phyloP scores from a whole-genome alignment of 64 coral and sea anemone genomes.

The Catalaphyllia jardinei region DNA sequence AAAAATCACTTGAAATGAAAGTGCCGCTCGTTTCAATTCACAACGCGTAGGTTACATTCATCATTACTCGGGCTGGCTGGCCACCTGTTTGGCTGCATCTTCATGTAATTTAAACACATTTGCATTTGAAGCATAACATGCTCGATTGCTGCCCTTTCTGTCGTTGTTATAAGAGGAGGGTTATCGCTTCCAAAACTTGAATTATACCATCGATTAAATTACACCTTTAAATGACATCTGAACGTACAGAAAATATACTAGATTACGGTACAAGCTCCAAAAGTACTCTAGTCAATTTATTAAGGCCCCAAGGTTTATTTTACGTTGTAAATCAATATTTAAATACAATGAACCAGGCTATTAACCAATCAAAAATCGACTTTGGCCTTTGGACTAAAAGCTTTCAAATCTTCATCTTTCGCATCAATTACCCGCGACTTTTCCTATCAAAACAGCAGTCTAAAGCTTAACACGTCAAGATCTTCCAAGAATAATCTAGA shows the following conservation, averaged over 20 bases:
- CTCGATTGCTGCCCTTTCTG: not conserved
- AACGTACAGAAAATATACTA: not conserved
- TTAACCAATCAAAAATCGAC: constrained; percentile 11
- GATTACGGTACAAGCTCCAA: not conserved
- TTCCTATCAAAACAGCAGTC: not conserved
- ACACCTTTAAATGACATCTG: constrained; percentile 14
- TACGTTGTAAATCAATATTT: constrained; percentile 47
- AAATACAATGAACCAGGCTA: constrained; percentile 13
- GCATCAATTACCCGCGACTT: not conserved
- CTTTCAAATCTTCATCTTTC: not conserved
- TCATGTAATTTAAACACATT: not conserved
- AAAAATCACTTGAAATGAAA: not conserved
- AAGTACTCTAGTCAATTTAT: constrained; percentile 30
- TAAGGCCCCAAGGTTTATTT: constrained; percentile 26
- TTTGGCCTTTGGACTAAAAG: not conserved
- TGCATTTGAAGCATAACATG: constrained; percentile 30
- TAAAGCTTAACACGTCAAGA: not conserved
- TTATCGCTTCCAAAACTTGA: not conserved
- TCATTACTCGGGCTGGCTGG: not conserved
- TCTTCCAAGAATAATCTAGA: not conserved
- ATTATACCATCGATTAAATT: constrained; percentile 7
- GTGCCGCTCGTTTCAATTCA: constrained; percentile 6
- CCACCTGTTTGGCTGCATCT: constrained; percentile 13
- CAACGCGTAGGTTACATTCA: not conserved
- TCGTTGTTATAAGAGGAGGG: not conserved